A percentile compares a stretch with the other conserved stretches of the same genome.
Evolutionary conservation across 2,113 vertebrate genomes (phyloP).

Genomic region (Puma concolor): DNA sequence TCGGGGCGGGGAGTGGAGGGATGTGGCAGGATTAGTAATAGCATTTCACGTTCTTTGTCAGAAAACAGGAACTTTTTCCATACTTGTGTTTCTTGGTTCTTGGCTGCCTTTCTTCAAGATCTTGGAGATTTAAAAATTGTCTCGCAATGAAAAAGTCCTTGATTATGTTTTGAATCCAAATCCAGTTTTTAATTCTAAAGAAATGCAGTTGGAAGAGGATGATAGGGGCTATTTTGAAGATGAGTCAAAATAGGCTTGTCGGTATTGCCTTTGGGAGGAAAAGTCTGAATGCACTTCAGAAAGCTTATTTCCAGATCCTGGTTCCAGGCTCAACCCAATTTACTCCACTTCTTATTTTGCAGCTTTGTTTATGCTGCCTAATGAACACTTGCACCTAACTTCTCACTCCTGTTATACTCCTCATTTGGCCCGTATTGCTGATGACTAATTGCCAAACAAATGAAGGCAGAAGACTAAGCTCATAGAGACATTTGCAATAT

Average conservation of each 20-base stretch:
- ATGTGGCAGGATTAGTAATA: neutral
- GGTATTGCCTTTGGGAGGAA: constrained; percentile 4
- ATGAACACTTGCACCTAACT: neutral
- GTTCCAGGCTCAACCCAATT: neutral
- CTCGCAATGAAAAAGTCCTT: constrained; percentile 4
- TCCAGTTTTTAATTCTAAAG: constrained; percentile 32
- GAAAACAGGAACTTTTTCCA: neutral
- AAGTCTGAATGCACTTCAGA: neutral
- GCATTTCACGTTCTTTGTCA: neutral
- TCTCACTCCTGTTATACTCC: neutral
- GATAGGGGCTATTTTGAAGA: constrained; percentile 15
- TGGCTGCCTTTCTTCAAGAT: neutral
- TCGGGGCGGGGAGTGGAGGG: neutral
- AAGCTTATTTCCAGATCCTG: neutral
- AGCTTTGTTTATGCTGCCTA: neutral
- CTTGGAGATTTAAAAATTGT: constrained; percentile 7
- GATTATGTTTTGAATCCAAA: constrained; percentile 54
- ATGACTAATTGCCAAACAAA: neutral
- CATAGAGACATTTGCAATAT: neutral
- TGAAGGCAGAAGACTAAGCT: neutral
- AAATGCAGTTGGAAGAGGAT: constrained; percentile 50
- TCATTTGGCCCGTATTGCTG: neutral
- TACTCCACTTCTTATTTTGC: neutral
- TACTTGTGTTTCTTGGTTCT: constrained; percentile 2
- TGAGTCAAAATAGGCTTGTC: constrained; percentile 17